Evolutionary conservation across 2,113 vertebrate species (phyloP).

Genomic region (Antechinus flavipes): DNA sequence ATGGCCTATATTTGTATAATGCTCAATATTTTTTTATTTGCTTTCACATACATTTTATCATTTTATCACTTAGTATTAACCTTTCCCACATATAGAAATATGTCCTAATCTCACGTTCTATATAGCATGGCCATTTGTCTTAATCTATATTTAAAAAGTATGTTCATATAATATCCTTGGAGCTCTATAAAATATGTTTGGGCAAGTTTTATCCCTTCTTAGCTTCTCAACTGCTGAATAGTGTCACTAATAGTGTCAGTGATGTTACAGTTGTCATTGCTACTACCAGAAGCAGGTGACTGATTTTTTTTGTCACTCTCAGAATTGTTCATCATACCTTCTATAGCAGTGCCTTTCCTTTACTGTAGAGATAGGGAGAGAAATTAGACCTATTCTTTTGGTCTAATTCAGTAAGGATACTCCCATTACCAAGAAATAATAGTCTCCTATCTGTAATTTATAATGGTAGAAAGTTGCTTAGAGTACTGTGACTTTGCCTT

Average conservation of each 20-base stretch:
- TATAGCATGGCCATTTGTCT: neutral
- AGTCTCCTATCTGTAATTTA: neutral
- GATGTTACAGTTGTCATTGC: neutral
- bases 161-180: neutral
- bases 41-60: slow-evolving; percentile 2
- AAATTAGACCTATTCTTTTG: neutral
- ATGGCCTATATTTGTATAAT: neutral
- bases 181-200: neutral
- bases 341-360: neutral
- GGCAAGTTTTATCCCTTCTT: neutral
- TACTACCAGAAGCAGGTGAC: neutral
- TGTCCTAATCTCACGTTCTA: neutral
- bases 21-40: slow-evolving; percentile 14
- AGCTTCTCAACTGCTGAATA: neutral
- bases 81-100: neutral
- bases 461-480: neutral
- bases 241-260: neutral
- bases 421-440: neutral
- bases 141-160: neutral
- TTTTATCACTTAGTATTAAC: neutral
- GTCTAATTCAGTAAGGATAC: neutral
- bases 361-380: neutral
- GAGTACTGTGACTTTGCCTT: neutral
- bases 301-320: neutral
- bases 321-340: neutral